Conservation (phyloP, 2,113 vertebrate species). For the Raphicerus campestris region DNA sequence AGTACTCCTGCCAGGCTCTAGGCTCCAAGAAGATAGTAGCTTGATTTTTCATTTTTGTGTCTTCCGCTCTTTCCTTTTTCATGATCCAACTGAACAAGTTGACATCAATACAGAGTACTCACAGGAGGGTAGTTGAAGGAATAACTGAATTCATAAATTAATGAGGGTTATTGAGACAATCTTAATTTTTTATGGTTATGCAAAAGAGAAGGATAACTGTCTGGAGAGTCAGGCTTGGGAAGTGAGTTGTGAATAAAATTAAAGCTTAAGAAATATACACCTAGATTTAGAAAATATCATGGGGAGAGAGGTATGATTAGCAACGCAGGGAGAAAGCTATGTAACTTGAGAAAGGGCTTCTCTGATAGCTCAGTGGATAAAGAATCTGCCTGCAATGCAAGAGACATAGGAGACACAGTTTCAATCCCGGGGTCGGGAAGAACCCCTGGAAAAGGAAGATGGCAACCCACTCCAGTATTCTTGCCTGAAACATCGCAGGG, state of each 20-base stretch:
- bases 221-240: background rate
- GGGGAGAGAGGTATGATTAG: background rate
- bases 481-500: background rate
- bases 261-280: background rate
- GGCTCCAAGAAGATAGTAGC: background rate
- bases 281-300: background rate
- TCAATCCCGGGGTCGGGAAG: fast-evolving
- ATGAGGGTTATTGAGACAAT: background rate
- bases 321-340: background rate
- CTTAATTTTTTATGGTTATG: background rate
- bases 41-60: background rate
- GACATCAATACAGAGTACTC: background rate
- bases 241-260: background rate
- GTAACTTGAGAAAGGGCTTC: background rate
- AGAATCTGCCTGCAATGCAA: background rate
- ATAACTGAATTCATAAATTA: background rate
- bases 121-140: background rate
- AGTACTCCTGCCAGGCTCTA: background rate
- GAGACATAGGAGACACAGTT: background rate
- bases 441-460: background rate
- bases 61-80: background rate
- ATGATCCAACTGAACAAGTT: background rate
- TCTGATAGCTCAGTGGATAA: background rate
- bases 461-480: background rate
- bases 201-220: background rate